Conservation (phyloP, 2,797 vertebrate genomes). For the Amblyopsis hoosieri region DNA sequence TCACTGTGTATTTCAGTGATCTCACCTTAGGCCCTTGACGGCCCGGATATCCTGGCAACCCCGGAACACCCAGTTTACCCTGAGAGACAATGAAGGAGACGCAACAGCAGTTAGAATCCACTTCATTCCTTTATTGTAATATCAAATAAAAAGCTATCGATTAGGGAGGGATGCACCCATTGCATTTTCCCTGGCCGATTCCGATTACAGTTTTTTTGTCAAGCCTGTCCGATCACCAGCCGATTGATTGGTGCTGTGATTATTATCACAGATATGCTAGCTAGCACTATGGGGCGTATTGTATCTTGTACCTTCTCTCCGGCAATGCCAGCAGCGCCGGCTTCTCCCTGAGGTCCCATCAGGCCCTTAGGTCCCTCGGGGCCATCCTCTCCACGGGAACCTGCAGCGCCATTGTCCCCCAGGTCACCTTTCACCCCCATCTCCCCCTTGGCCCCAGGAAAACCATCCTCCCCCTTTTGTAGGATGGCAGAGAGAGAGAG, state of each 20-base stretch:
- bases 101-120: constrained; percentile 8
- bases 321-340: constrained; percentile 79
- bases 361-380: constrained; percentile 94
- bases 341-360: constrained; percentile 85
- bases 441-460: constrained; percentile 94
- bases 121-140: too few relatives aligned
- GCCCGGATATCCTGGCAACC: constrained; percentile 88
- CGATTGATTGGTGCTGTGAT: background rate
- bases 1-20: background rate
- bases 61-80: constrained; percentile 88
- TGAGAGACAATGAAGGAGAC: constrained; percentile 42
- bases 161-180: too few relatives aligned
- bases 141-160: too few relatives aligned
- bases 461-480: constrained; percentile 93
- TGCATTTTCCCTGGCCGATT: too few relatives aligned
- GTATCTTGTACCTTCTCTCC: constrained; percentile 97
- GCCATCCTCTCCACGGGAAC: constrained; percentile 90
- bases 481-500: constrained; percentile 3
- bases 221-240: too few relatives aligned
- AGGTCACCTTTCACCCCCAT: constrained; percentile 92
- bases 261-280: background rate
- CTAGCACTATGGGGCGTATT: constrained; percentile 62
- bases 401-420: constrained; percentile 86
- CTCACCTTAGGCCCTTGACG: constrained; percentile 85
- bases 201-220: too few relatives aligned